Base-by-base conservation (phyloP, 2,888 invertebrate species). In the Hybos culiciformis region DNA sequence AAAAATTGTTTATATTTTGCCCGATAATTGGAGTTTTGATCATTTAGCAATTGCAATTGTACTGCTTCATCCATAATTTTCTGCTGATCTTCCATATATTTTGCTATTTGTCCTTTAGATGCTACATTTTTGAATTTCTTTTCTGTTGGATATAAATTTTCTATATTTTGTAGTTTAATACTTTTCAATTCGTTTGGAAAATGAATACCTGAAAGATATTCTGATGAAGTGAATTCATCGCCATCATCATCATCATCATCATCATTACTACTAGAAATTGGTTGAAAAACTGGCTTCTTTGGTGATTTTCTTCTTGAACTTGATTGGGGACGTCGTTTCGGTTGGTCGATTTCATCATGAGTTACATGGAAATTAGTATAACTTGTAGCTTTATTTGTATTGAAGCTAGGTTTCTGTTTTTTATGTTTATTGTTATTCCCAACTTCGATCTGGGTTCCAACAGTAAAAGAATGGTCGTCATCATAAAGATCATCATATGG, bases 41-140 rank as follows among this genome's bases (percentile, higher is more conserved):
- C 47, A 38, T 47, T 47, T 29, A 47, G 37, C 4, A 47, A 26
- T 24, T 45, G 41, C 4, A 43, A 17, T 31, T 47, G 34, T 7
- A 47, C 3, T n/a, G 39, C 34, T 45, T 47, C 43, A 17, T 47
- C 47, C 5, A 42, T 4, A 8, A 40, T n/a, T 24, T 45, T 47
- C 15, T 47, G 47, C 31, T 39, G 43, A 43, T 47, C 47, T 29
- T 47, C 47, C 8, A 42, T 23, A 36, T 31, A 47, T 41, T 45
- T 37, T 29, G 42, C 43, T 6, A 47, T 37, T 45, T 47, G 47
- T 23, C 34, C 38, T n/a, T 36, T 42, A 15, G 47, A 45, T 18
- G 47, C 44, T 5, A 43, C 44, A 19, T 41, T 33, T 1, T 29
- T 36, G 23, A 36, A 47, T 34, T n/a, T n/a, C n/a, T n/a, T n/a